A percentile compares a stretch with the other conserved stretches of the same genome.
phyloP scores from a whole-genome alignment of 2,888 invertebrate genomes.

The Tetragnatha montana region DNA sequence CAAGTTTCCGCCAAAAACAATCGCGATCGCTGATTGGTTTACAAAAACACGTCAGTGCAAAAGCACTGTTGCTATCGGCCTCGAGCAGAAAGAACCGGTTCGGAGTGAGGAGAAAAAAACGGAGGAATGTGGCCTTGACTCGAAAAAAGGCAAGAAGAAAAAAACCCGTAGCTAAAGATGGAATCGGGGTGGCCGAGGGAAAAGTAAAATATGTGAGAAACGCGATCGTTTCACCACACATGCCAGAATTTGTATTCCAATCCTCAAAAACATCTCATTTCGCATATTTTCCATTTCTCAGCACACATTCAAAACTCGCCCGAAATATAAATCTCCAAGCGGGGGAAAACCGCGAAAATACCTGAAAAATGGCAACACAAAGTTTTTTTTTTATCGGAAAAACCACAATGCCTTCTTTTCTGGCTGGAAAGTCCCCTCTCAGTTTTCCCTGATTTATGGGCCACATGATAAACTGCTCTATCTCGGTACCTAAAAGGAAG shows the following conservation, averaged over 20 bases:
- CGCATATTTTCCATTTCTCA: not conserved
- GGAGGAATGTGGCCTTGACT: too few species aligned
- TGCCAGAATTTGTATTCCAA: not conserved
- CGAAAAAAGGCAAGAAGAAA: too few species aligned
- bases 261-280: not conserved
- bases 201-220: too few species aligned
- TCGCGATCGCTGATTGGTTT: too few species aligned
- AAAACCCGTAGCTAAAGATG: too few species aligned
- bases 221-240: not conserved
- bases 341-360: conserved; percentile 13
- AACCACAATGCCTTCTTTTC: conserved; percentile 7
- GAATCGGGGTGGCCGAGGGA: too few species aligned
- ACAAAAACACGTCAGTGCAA: too few species aligned
- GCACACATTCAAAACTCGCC: not conserved
- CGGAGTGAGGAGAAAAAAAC: too few species aligned
- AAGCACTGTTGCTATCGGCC: too few species aligned
- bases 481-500: conserved; percentile 56
- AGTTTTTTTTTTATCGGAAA: conserved; percentile 3
- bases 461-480: conserved; percentile 50
- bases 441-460: conserved; percentile 50
- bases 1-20: too few species aligned
- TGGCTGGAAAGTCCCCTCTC: conserved; percentile 14
- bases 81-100: too few species aligned
- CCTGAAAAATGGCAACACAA: conserved; percentile 18
- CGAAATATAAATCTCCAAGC: not conserved